Base-by-base conservation (phyloP, 1,140 invertebrate genomes). In the Hypothenemus hampei region DNA sequence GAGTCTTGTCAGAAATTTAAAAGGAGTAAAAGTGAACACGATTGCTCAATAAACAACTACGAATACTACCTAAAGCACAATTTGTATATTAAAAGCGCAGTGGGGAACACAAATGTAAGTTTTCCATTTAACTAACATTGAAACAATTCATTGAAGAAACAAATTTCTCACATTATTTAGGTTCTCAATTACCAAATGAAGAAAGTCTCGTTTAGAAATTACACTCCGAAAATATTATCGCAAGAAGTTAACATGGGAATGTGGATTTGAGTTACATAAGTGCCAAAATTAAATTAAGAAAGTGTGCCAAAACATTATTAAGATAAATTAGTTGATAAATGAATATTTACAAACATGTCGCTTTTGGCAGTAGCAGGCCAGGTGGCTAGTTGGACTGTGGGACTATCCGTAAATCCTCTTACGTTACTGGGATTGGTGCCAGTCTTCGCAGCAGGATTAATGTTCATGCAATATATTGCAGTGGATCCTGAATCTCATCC, bases 401-500 rank as follows among this genome's bases (percentile, higher is more conserved):
- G 59, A 11, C 24, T 66, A 6, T 46, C 61, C 3, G 70, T 71
- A 4, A 73, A 75, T 51, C 74, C 78, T 11, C 54, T 78, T 57
- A 73, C 84, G 55, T 78, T 87, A 43, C 77, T 85, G 68, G 80
- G 84, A 58, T 76, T 92, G 64, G 81, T 91, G 61, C 86, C 88
- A 55, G 77, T 93, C 43, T 74, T 90, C 63, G 83, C 86, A 41
- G 81, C 87, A 44, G 86, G 86, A 35, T 75, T 92, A 62, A 84
- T 88, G 44, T 87, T 85, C 67, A 85, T 88, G 74, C 81, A 84
- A 63, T 92, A 92, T 73, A 81, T 85, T 64, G 80, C 78, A 60
- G 78, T 82, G 51, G 89, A 93, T 73, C 89, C 89, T 40, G 89
- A 93, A 71, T 83, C 83, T 19, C 83, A 84, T 69, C 81, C 86